Evolutionary conservation across 2,113 vertebrate species (phyloP).

Genomic region (Gallinago media): DNA sequence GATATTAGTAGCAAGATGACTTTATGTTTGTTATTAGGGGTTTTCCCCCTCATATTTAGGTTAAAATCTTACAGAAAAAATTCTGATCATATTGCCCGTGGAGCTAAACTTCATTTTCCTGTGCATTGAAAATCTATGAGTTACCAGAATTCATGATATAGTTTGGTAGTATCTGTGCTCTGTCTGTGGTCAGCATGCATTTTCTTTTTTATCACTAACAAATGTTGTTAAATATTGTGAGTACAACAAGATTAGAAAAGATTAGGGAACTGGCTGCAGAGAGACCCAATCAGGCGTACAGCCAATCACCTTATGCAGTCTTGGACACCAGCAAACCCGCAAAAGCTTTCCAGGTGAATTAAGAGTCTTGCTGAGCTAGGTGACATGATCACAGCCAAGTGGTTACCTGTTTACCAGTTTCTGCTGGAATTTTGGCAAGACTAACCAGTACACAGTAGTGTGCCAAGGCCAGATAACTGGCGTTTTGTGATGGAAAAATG

Average conservation of each 20-base stretch:
- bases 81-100: not conserved
- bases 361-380: not conserved
- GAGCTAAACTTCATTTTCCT: not conserved
- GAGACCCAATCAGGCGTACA: not conserved
- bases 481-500: not conserved
- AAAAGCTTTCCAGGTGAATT: not conserved
- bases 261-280: not conserved
- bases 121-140: accelerated
- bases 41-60: not conserved
- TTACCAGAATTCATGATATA: accelerated
- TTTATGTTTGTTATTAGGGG: not conserved
- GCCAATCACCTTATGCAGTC: not conserved
- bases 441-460: not conserved
- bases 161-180: not conserved
- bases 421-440: not conserved
- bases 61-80: not conserved
- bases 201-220: not conserved
- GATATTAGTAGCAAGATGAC: not conserved
- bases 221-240: not conserved
- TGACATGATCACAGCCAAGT: not conserved
- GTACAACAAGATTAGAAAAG: not conserved
- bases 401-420: not conserved
- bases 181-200: not conserved
- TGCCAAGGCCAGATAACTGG: not conserved
- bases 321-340: not conserved